These are phyloP conservation scores for Lepidonotus clava DNA, from an alignment of 2,888 invertebrate species.

Conservation along the genomic window DNA sequence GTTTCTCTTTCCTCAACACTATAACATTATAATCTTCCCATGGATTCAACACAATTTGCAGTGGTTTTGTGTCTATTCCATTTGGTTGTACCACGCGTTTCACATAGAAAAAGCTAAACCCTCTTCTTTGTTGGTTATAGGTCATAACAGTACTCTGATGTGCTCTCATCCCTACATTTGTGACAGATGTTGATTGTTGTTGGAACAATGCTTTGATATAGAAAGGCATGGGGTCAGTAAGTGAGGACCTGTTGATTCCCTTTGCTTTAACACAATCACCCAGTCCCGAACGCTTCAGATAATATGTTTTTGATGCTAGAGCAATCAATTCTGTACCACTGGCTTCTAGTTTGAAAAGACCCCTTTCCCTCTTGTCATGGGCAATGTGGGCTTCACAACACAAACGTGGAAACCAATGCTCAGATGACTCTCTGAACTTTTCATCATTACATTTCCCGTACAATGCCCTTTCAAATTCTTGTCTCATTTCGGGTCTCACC, in stretches of 20 bases:
- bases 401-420: constrained; percentile 34
- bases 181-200: background rate
- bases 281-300: background rate
- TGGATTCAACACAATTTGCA: background rate
- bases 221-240: background rate
- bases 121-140: background rate
- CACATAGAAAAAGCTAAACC: background rate
- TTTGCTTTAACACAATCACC: background rate
- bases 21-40: background rate
- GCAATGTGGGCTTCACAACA: background rate
- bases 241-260: background rate
- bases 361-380: constrained; percentile 51
- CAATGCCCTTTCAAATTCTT: background rate
- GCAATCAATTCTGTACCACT: constrained; percentile 46
- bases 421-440: background rate
- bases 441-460: background rate
- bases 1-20: background rate
- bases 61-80: background rate
- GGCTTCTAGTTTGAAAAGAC: constrained; percentile 56
- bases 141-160: background rate
- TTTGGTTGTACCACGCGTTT: background rate
- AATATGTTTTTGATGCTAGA: constrained; percentile 54
- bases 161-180: background rate
- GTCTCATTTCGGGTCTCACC: no score
- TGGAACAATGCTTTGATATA: background rate